These are phyloP conservation scores for Murina feae DNA, from an alignment of 2,113 vertebrate species.

Conservation along the genomic window DNA sequence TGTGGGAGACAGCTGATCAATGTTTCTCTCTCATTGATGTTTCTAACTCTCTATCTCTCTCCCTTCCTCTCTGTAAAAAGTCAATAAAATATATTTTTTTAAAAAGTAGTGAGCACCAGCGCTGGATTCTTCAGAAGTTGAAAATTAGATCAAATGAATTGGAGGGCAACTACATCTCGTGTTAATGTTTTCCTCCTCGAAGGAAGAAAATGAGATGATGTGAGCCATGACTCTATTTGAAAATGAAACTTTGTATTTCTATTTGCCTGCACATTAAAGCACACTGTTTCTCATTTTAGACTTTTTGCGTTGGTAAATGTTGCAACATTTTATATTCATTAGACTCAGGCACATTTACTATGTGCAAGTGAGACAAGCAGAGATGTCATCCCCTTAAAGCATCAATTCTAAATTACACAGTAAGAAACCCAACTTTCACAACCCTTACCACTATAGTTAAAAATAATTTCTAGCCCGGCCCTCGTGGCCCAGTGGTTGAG, in stretches of 20 bases:
- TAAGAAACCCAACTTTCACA: slow-evolving; percentile 75
- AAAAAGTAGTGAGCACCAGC: slow-evolving; percentile 50
- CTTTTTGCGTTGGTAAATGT: slow-evolving; percentile 77
- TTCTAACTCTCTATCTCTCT: too few species aligned
- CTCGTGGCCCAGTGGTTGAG: too few species aligned
- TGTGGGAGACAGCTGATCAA: too few species aligned
- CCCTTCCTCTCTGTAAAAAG: too few species aligned
- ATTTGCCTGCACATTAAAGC: slow-evolving; percentile 73
- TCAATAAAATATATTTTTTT: too few species aligned
- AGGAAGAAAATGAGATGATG: slow-evolving; percentile 78
- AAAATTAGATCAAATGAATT: slow-evolving; percentile 73
- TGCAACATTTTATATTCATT: slow-evolving; percentile 80
- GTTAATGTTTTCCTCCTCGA: slow-evolving; percentile 64
- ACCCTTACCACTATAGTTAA: slow-evolving; percentile 64
- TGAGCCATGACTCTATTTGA: slow-evolving; percentile 76
- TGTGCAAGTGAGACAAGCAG: slow-evolving; percentile 75
- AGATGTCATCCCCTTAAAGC: slow-evolving; percentile 74
- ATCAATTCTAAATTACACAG: slow-evolving; percentile 79
- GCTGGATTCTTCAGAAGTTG: slow-evolving; percentile 51
- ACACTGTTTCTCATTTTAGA: slow-evolving; percentile 77
- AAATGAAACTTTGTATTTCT: slow-evolving; percentile 79
- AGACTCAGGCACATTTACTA: slow-evolving; percentile 79
- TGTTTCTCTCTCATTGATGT: too few species aligned
- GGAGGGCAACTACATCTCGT: slow-evolving; percentile 44
- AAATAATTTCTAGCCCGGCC: too few species aligned